Evolutionary conservation across 2,113 vertebrate genomes (phyloP).

Genomic region (Equus przewalskii): DNA sequence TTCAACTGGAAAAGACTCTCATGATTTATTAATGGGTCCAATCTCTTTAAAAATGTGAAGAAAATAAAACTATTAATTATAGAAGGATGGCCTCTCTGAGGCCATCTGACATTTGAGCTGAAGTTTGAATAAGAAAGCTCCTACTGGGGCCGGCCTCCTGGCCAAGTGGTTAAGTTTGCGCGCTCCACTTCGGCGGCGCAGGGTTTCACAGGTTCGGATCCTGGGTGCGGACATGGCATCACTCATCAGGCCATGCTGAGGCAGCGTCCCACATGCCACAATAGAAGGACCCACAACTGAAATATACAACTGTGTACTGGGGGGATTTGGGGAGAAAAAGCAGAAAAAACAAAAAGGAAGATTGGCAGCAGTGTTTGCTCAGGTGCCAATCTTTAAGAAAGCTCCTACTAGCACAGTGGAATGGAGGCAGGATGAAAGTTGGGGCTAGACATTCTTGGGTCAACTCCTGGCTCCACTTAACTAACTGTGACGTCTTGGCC

Average conservation of each 20-base stretch:
- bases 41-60: constrained; percentile 4
- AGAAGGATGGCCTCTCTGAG: not conserved
- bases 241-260: too few relatives aligned
- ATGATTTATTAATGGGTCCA: not conserved
- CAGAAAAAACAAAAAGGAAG: too few relatives aligned
- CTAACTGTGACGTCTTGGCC: not conserved
- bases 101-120: not conserved
- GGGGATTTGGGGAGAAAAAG: too few relatives aligned
- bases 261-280: too few relatives aligned
- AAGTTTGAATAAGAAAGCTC: not conserved
- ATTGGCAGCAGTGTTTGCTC: too few relatives aligned
- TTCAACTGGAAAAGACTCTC: not conserved
- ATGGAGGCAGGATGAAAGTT: not conserved
- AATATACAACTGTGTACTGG: too few relatives aligned
- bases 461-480: not conserved
- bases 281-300: too few relatives aligned
- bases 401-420: not conserved
- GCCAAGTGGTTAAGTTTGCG: too few relatives aligned
- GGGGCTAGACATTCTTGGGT: not conserved
- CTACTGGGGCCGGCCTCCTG: not conserved
- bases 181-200: too few relatives aligned
- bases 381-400: not conserved
- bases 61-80: constrained; percentile 20
- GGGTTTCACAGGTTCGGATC: too few relatives aligned
- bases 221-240: too few relatives aligned